phyloP scores from a whole-genome alignment of 2,888 invertebrate species.

The Ornithoptera alexandrae region DNA sequence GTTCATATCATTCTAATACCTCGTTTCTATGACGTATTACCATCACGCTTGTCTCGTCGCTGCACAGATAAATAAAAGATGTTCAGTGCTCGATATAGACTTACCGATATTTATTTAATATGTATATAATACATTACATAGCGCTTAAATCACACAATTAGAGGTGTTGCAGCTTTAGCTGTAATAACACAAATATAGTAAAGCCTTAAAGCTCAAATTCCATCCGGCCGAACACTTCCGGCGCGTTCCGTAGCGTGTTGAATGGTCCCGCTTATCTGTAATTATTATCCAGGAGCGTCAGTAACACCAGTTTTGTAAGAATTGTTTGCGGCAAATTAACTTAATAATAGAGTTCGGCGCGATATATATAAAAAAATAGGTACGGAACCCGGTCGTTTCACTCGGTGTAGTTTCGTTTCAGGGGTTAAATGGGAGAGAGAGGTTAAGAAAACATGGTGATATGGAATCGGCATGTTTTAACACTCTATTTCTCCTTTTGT shows the following conservation, averaged over 20 bases:
- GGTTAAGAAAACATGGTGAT: too few relatives aligned
- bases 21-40: too few relatives aligned
- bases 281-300: conserved; percentile 24
- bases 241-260: conserved; percentile 17
- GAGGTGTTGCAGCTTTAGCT: not conserved
- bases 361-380: not conserved
- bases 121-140: not conserved
- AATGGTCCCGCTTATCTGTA: conserved; percentile 11
- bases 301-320: conserved; percentile 11
- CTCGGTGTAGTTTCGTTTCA: not conserved
- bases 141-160: not conserved
- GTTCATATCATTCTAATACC: too few relatives aligned
- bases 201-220: not conserved
- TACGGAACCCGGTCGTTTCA: not conserved
- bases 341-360: conserved; percentile 10
- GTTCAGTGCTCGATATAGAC: not conserved
- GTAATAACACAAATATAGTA: not conserved
- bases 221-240: not conserved
- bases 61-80: too few relatives aligned
- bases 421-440: not conserved
- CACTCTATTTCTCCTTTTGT: too few relatives aligned
- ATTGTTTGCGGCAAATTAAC: conserved; percentile 22
- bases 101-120: not conserved
- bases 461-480: too few relatives aligned
- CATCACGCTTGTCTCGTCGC: too few relatives aligned